These are phyloP conservation scores for Apostichopus californicus DNA, from an alignment of 35 echinoderm and acorn worm species.

Conservation along the genomic window DNA sequence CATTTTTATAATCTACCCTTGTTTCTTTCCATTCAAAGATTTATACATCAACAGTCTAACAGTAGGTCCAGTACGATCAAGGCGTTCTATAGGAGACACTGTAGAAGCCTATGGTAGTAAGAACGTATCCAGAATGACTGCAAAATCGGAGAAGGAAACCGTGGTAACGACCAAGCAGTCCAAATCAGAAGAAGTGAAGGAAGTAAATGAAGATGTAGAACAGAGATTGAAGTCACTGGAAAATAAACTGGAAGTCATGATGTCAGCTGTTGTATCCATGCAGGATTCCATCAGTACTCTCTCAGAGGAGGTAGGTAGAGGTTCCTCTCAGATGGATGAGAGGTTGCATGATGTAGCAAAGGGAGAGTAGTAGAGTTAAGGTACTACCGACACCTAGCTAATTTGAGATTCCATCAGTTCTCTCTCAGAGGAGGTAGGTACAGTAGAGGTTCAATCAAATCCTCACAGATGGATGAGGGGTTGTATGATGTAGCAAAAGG, in stretches of 20 bases:
- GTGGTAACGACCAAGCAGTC: background rate
- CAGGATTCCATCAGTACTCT: slow-evolving; percentile 2
- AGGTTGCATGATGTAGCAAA: too few species aligned
- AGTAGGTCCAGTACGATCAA: slow-evolving; percentile 19
- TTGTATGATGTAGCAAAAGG: too few species aligned
- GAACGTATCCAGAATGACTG: background rate
- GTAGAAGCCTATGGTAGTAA: background rate
- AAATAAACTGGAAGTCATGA: slow-evolving; percentile 3
- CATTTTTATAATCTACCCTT: background rate
- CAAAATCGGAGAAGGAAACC: background rate
- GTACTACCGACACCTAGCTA: too few species aligned
- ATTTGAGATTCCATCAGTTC: too few species aligned
- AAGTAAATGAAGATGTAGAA: background rate
- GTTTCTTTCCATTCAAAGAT: background rate
- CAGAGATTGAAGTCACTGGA: background rate
- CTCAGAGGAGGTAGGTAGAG: background rate
- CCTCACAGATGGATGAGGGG: too few species aligned
- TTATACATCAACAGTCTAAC: slow-evolving; percentile 40
- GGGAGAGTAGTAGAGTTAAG: too few species aligned
- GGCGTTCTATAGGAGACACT: background rate
- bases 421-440: slow-evolving; percentile 9
- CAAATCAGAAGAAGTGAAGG: background rate
- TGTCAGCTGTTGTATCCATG: background rate
- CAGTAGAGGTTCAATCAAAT: too few species aligned
- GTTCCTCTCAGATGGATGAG: too few species aligned